Evolutionary conservation across 2,113 vertebrate species (phyloP).

Genomic region (Mastomys coucha): DNA sequence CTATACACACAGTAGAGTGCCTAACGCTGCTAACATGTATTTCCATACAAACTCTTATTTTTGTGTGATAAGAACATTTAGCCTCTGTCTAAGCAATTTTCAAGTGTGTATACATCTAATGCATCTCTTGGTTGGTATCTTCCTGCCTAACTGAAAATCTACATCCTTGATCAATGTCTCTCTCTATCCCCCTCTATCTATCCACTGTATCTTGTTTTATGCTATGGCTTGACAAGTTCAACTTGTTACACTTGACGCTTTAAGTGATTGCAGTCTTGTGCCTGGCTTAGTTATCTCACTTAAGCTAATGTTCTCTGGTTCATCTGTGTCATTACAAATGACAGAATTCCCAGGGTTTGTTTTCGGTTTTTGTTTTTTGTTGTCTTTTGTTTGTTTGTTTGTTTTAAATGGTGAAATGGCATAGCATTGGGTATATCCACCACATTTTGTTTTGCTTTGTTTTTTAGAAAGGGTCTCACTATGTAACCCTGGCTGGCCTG

Average conservation of each 20-base stretch:
- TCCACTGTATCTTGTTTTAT: background rate
- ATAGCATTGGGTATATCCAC: background rate
- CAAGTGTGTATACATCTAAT: no score
- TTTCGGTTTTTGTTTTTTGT: no score
- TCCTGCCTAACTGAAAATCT: background rate
- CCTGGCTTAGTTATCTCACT: background rate
- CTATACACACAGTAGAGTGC: background rate
- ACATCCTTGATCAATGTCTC: background rate
- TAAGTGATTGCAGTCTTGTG: background rate
- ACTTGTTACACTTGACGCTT: background rate
- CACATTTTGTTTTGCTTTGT: background rate
- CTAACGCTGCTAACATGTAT: background rate
- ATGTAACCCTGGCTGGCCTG: background rate
- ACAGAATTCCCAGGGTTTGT: background rate
- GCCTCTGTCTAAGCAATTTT: background rate
- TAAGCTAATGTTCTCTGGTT: background rate
- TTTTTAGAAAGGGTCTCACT: background rate
- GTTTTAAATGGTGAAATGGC: background rate
- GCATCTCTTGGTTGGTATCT: background rate
- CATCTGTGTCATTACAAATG: background rate
- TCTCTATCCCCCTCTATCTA: accelerated
- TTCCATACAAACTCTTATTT: background rate
- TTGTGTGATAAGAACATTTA: background rate
- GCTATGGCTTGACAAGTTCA: background rate
- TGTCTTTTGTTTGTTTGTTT: background rate